These are phyloP conservation scores for Actias luna DNA, from an alignment of 2,888 invertebrate genomes.

Conservation along the genomic window DNA sequence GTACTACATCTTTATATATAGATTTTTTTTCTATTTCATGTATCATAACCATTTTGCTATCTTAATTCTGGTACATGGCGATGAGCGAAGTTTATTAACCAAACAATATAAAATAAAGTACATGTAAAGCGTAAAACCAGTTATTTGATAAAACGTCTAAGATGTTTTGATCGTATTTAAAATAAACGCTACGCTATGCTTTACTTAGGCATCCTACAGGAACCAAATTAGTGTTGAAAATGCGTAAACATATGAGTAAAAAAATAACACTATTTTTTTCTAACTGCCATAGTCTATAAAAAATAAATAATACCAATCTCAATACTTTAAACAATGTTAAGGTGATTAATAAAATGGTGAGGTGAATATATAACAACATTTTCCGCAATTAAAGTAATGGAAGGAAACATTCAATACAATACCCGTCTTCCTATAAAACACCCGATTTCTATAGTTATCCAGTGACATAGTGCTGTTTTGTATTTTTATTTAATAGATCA, in stretches of 20 bases:
- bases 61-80: background rate
- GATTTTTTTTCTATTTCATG: background rate
- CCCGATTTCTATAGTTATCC: background rate
- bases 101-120: background rate
- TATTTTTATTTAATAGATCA: background rate
- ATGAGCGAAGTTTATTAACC: background rate
- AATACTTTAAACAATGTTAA: too few relatives aligned
- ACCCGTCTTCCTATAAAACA: background rate
- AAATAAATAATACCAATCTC: background rate
- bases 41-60: background rate
- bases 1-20: conserved; percentile 9
- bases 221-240: background rate
- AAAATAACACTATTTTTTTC: background rate
- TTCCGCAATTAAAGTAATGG: background rate
- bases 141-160: background rate
- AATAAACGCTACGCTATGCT: background rate
- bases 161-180: background rate
- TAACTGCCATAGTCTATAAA: background rate
- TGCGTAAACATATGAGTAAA: background rate
- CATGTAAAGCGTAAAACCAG: background rate
- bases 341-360: too few relatives aligned
- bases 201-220: background rate
- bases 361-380: background rate
- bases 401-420: background rate
- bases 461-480: background rate